These are phyloP conservation scores for Hirtodrosophila cameraria DNA, from an alignment of 2,888 invertebrate genomes.

Conservation along the genomic window DNA sequence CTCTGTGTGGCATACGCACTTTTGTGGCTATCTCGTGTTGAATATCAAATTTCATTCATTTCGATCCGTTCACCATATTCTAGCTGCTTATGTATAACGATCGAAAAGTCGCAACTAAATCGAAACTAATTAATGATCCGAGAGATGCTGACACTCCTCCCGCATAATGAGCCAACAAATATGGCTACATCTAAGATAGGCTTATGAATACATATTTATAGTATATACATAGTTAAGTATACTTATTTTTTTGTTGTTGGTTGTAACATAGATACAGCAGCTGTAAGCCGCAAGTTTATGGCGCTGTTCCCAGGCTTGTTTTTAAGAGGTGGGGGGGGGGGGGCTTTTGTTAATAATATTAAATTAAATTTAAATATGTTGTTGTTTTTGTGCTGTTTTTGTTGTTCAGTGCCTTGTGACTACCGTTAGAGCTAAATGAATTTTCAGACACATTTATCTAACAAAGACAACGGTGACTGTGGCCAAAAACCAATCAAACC, in stretches of 20 bases:
- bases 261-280: slow-evolving; percentile 51
- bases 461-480: slow-evolving; percentile 46
- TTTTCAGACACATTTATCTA: slow-evolving; percentile 61
- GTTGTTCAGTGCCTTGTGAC: slow-evolving; percentile 58
- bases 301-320: slow-evolving; percentile 71
- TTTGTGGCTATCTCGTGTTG: slow-evolving; percentile 63
- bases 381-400: slow-evolving; percentile 59
- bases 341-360: slow-evolving; percentile 77
- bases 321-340: too few relatives aligned
- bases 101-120: slow-evolving; percentile 70
- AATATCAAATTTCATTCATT: slow-evolving; percentile 79
- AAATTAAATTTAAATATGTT: slow-evolving; percentile 74
- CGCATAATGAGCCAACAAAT: slow-evolving; percentile 71
- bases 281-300: slow-evolving; percentile 58
- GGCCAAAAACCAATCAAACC: slow-evolving; percentile 65
- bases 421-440: slow-evolving; percentile 72
- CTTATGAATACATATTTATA: slow-evolving; percentile 22
- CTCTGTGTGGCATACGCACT: slow-evolving; percentile 57
- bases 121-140: slow-evolving; percentile 75
- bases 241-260: slow-evolving; percentile 16
- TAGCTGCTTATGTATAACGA: slow-evolving; percentile 44
- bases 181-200: slow-evolving; percentile 47
- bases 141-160: slow-evolving; percentile 72
- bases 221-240: slow-evolving; percentile 23
- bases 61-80: slow-evolving; percentile 64